Evolutionary conservation across 2,888 invertebrate genomes (phyloP).

Genomic region (Meta bourneti): DNA sequence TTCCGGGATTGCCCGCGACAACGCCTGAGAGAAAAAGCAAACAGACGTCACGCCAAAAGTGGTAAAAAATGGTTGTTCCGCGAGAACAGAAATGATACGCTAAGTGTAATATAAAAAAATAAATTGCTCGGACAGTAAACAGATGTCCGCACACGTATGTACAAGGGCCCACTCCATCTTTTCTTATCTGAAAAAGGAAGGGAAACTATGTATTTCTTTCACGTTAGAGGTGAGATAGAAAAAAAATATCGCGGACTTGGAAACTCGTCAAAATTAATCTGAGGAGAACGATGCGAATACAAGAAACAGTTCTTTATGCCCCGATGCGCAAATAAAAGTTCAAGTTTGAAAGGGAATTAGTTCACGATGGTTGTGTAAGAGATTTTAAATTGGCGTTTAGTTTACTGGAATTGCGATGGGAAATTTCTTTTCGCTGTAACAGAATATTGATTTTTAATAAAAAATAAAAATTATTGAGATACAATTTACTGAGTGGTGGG

Average conservation of each 20-base stretch:
- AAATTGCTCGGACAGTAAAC: constrained; percentile 69
- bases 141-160: constrained; percentile 52
- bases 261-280: not conserved
- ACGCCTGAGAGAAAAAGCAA: constrained; percentile 45
- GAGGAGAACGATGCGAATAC: not conserved
- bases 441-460: too few relatives aligned
- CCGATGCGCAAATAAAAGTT: not conserved
- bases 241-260: too few relatives aligned
- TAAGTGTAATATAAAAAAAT: constrained; percentile 49
- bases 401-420: too few relatives aligned
- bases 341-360: too few relatives aligned
- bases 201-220: not conserved
- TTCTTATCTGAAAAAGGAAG: not conserved
- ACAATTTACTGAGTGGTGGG: too few relatives aligned
- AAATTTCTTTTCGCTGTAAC: too few relatives aligned
- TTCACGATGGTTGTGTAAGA: not conserved
- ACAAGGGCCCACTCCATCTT: not conserved
- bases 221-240: not conserved
- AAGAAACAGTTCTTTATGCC: not conserved
- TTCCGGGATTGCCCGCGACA: constrained; percentile 64
- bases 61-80: constrained; percentile 56
- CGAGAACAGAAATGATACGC: constrained; percentile 19
- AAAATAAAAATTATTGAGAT: too few relatives aligned
- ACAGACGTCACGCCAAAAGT: constrained; percentile 36
- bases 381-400: too few relatives aligned